Conservation (phyloP, 2,797 vertebrate species). For the Salarias fasciatus region DNA sequence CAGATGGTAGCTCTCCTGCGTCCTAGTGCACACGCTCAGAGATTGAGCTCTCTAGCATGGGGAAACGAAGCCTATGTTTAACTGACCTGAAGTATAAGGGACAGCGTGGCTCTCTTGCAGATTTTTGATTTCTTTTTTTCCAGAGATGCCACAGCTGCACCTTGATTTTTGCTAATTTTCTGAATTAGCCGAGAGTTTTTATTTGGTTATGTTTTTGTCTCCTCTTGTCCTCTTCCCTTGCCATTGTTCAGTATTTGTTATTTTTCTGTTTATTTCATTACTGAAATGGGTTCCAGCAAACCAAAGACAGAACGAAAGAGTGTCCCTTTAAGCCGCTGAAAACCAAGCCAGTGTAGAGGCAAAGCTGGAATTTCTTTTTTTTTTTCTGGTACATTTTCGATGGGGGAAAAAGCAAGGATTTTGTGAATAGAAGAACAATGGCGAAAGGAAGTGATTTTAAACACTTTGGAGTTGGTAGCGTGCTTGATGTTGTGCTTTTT, state of each 20-base stretch:
- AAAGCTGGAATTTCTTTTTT: conserved; percentile 60
- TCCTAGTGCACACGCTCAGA: conserved; percentile 85
- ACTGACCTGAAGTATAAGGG: conserved; percentile 74
- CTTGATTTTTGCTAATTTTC: conserved; percentile 76
- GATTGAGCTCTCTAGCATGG: conserved; percentile 79
- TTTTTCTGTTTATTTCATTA: conserved; percentile 39
- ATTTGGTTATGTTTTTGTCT: conserved; percentile 52
- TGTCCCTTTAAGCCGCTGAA: conserved; percentile 81
- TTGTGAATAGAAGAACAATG: conserved; percentile 27
- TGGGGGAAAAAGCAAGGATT: conserved; percentile 49
- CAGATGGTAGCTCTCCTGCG: conserved; percentile 88
- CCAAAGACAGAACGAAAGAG: conserved; percentile 84
- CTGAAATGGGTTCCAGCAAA: conserved; percentile 77
- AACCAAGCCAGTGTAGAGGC: conserved; percentile 72
- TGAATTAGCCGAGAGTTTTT: conserved; percentile 78
- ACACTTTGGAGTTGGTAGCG: conserved; percentile 53
- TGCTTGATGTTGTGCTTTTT: conserved; percentile 68
- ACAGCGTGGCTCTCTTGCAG: conserved; percentile 67
- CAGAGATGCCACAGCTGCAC: conserved; percentile 71
- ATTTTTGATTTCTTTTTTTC: conserved; percentile 45
- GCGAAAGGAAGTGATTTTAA: conserved; percentile 59
- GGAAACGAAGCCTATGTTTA: conserved; percentile 80
- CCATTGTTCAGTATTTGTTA: conserved; percentile 66
- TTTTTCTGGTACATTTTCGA: conserved; percentile 65
- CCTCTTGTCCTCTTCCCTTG: conserved; percentile 64